Conservation (phyloP, 2,888 invertebrate species). For the Meganola albula region DNA sequence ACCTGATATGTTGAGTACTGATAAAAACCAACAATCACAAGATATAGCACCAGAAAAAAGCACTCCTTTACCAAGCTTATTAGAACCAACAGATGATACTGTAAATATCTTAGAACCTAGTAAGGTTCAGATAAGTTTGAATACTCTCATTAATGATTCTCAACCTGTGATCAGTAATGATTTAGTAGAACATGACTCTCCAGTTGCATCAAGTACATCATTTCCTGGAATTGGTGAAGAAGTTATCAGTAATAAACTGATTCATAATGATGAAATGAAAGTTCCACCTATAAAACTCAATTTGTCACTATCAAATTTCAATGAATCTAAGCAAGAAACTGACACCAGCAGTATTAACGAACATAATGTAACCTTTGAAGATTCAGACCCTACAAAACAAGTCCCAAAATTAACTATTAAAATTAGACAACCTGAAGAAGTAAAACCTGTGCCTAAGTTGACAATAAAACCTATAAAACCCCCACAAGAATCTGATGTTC, state of each 20-base stretch:
- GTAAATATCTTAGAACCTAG: constrained; percentile 12
- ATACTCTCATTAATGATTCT: too few species aligned
- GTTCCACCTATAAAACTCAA: constrained; percentile 50
- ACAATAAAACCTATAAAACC: constrained; percentile 69
- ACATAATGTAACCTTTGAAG: constrained; percentile 29
- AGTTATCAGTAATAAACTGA: constrained; percentile 10
- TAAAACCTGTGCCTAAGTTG: constrained; percentile 61
- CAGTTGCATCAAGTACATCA: constrained; percentile 6
- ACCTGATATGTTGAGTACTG: too few species aligned
- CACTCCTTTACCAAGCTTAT: constrained; percentile 6
- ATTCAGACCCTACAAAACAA: constrained; percentile 48
- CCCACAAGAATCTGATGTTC: constrained; percentile 35
- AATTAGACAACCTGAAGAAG: constrained; percentile 59
- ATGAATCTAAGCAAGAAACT: constrained; percentile 24
- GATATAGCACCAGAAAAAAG: constrained; percentile 15
- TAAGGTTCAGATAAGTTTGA: too few species aligned
- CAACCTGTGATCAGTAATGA: too few species aligned
- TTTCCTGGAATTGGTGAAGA: constrained; percentile 9
- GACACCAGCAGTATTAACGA: constrained; percentile 31
- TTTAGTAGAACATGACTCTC: too few species aligned
- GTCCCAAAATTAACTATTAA: constrained; percentile 74
- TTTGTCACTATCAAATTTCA: constrained; percentile 29
- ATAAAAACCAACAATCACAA: too few species aligned
- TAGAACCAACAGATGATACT: constrained; percentile 3
- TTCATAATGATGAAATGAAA: constrained; percentile 34